phyloP scores from a whole-genome alignment of 1,140 invertebrate genomes.

The Tenebrio molitor region DNA sequence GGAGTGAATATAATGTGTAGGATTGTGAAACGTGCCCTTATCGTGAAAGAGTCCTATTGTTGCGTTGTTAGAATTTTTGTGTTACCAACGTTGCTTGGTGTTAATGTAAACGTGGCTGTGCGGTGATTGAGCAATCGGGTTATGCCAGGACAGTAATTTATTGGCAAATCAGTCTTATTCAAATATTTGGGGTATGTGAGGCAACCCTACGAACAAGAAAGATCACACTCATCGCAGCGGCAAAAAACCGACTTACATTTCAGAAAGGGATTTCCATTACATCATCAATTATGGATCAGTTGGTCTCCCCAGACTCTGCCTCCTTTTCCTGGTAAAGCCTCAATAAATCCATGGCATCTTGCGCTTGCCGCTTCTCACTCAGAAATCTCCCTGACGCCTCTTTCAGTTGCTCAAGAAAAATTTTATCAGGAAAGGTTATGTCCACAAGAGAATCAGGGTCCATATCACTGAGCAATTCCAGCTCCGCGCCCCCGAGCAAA shows the following conservation, averaged over 20 bases:
- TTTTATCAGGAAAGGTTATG: constrained; percentile 82
- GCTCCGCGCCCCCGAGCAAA: constrained; percentile 82
- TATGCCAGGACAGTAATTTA: constrained; percentile 48
- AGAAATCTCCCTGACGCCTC: constrained; percentile 85
- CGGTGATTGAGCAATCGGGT: constrained; percentile 53
- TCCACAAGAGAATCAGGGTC: constrained; percentile 86
- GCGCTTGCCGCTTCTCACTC: constrained; percentile 84
- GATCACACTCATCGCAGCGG: neutral
- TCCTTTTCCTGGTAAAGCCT: constrained; percentile 66
- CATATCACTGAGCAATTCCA: constrained; percentile 87
- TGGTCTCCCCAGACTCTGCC: constrained; percentile 58
- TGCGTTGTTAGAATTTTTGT: constrained; percentile 29
- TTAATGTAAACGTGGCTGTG: constrained; percentile 23
- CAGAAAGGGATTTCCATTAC: constrained; percentile 10
- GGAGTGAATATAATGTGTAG: constrained; percentile 21
- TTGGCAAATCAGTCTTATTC: constrained; percentile 56
- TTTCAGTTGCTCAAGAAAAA: constrained; percentile 85
- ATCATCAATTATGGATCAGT: constrained; percentile 29
- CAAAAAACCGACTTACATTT: constrained; percentile 3
- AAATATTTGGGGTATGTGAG: constrained; percentile 24
- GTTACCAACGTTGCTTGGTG: constrained; percentile 41
- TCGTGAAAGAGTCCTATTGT: constrained; percentile 20
- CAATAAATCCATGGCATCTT: constrained; percentile 85
- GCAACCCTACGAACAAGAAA: constrained; percentile 43
- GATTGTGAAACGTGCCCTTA: constrained; percentile 9